These are phyloP conservation scores for Apodemus speciosus DNA, from an alignment of 2,113 vertebrate species.

Conservation along the genomic window DNA sequence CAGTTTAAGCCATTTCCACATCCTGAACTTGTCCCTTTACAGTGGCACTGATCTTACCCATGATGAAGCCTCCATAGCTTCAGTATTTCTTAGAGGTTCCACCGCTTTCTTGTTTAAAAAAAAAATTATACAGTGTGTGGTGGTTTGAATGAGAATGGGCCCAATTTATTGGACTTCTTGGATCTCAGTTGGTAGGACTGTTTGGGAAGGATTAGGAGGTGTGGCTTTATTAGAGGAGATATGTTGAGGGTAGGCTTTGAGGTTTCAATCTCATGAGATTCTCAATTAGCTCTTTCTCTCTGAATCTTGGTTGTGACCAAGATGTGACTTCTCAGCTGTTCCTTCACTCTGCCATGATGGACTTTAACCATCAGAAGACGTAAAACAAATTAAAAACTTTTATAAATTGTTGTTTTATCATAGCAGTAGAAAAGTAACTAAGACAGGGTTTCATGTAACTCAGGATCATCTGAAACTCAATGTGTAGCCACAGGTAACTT, in stretches of 20 bases:
- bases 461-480: background rate
- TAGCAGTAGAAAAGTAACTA: background rate
- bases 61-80: background rate
- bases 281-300: background rate
- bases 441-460: too few relatives aligned
- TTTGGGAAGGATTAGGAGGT: background rate
- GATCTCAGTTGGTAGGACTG: background rate
- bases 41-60: background rate
- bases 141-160: background rate
- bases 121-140: background rate
- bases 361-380: background rate
- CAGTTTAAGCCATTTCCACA: background rate
- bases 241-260: background rate
- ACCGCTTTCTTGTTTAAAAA: background rate
- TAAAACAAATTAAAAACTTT: background rate
- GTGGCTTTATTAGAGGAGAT: background rate
- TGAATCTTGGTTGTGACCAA: background rate
- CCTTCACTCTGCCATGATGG: background rate
- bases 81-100: background rate
- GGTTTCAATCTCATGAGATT: background rate
- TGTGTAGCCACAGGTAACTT: too few relatives aligned
- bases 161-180: background rate
- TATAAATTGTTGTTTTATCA: background rate
- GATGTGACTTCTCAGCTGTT: background rate
- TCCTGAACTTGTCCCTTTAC: background rate